A percentile compares a stretch with the other conserved stretches of the same genome.
These are phyloP conservation scores for Caradrina kadenii DNA, from an alignment of 2,888 invertebrate species.

Conservation along the genomic window DNA sequence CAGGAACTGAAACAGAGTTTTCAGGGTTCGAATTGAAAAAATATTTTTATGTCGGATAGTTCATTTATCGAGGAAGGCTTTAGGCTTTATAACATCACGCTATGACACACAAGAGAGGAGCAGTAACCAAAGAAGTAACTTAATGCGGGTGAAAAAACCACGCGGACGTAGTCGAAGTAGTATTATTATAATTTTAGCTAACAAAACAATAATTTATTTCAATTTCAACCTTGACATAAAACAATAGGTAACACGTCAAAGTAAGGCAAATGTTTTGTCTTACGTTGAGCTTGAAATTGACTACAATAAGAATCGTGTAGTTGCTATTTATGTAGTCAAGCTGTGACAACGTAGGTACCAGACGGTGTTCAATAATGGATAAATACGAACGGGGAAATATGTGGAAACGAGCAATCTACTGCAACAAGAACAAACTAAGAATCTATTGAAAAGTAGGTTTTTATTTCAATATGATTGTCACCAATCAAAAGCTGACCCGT, in stretches of 20 bases:
- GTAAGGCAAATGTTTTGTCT: slow-evolving; percentile 1
- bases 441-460: neutral
- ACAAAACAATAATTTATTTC: slow-evolving; percentile 5
- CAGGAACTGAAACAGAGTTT: too few relatives aligned
- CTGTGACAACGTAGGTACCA: neutral
- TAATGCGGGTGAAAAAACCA: too few relatives aligned
- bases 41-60: too few relatives aligned
- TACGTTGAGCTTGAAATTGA: neutral
- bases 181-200: neutral
- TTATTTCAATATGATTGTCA: neutral
- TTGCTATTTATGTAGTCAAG: neutral
- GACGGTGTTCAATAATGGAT: neutral
- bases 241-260: slow-evolving; percentile 23
- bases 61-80: too few relatives aligned
- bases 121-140: too few relatives aligned
- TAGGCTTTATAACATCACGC: too few relatives aligned
- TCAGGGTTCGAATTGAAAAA: too few relatives aligned
- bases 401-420: neutral
- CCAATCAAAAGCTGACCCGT: too few relatives aligned
- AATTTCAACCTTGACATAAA: slow-evolving; percentile 18
- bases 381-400: neutral
- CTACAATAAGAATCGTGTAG: too few relatives aligned
- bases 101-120: too few relatives aligned
- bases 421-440: neutral
- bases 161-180: too few relatives aligned